Base-by-base conservation (phyloP, 2,113 vertebrate species). In the Leucosticte australis region DNA sequence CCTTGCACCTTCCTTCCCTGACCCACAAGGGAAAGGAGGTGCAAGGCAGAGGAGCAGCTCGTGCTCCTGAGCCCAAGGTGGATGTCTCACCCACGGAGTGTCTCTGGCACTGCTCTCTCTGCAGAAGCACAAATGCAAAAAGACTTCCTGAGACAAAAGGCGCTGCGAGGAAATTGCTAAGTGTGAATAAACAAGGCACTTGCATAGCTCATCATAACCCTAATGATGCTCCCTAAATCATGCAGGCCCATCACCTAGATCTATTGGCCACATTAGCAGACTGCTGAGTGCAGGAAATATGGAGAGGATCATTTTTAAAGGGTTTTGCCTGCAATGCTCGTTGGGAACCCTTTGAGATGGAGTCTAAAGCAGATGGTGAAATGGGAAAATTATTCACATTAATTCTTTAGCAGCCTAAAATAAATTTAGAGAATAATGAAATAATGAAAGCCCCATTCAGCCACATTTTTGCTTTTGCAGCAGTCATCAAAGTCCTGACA, bases 181-280 rank as follows among this genome's bases (percentile, higher is more conserved):
- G 74, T 95, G 74, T 91, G 88, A 94, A 90, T 88, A 96, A 97
- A 96, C 90, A 97, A 92, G 84, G 57, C 70, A 81, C 87, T 95
- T 92, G 90, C 75, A 59, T 17, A 91, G 90, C 95, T 95, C 95
- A 95, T 96, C 95, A 96, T 93, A 90, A 80, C 75, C 87, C 59
- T 96, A 97, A 97, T 67, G 88, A 93, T 73, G 70, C 75, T 76
- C 83, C 67, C 56, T 94, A 93, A 97, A 95, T 96, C 96, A 92
- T 20, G 52, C 77, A 76, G 80, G 18, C 80, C 90, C 95, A 83
- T 92, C 96, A 93, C 85, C 92, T 81, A 89, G 83, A 94, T 93
- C 96, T 92, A 95, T 89, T 63, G 78, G 71, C 60, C 91, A 42
- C 94, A 93, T 96, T 92, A 96, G 53, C 90, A 96, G 83, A 86